Conservation (phyloP, 2,797 vertebrate species). For the Lepus townsendii region DNA sequence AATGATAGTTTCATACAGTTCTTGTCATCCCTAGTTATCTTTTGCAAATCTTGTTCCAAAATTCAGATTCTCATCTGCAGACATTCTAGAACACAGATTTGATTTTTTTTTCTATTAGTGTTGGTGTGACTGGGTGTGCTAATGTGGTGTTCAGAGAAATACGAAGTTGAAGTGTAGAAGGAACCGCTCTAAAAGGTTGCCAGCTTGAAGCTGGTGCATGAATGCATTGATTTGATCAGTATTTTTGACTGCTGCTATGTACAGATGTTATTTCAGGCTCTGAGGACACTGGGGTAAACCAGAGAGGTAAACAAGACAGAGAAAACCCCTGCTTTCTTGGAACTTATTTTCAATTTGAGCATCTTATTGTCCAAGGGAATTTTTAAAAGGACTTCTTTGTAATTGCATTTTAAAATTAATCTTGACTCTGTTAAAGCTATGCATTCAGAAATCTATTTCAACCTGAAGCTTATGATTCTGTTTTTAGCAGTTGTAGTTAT, state of each 20-base stretch:
- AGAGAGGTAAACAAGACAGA: not conserved
- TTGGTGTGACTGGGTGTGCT: not conserved
- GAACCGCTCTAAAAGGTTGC: not conserved
- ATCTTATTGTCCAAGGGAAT: conserved; percentile 35
- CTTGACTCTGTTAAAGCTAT: conserved; percentile 53
- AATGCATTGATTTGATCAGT: not conserved
- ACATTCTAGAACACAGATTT: not conserved
- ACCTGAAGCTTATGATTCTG: conserved; percentile 51
- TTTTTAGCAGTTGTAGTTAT: conserved; percentile 51
- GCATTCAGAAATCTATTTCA: conserved; percentile 55
- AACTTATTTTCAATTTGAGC: not conserved
- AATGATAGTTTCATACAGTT: not conserved
- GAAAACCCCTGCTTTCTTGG: not conserved
- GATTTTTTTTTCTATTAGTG: not conserved
- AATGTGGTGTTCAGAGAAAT: not conserved
- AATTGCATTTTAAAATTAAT: conserved; percentile 66
- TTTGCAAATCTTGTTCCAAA: not conserved
- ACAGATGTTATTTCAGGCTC: not conserved
- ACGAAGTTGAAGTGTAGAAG: not conserved
- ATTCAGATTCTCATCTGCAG: not conserved
- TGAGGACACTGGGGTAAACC: not conserved
- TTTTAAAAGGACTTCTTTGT: conserved; percentile 52
- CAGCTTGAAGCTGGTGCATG: not conserved
- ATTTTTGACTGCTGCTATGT: not conserved
- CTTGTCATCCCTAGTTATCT: not conserved